Evolutionary conservation across 1,140 invertebrate species (phyloP), one percentile per base, ranked within the genome.

Genomic region (Argopecten irradians): DNA sequence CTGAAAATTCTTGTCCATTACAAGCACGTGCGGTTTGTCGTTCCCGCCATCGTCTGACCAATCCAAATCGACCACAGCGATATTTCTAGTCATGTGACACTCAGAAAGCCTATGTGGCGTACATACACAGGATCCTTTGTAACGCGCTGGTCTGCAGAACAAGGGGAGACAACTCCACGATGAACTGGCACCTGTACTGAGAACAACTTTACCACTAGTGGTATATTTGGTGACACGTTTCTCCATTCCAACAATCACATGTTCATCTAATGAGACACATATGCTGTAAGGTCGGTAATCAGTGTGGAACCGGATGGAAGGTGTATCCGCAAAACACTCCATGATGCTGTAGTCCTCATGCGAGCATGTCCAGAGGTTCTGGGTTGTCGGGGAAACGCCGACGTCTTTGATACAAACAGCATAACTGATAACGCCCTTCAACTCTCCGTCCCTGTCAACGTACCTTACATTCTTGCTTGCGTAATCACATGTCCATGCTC

Each of bases 31-130:
- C 16, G 55, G 55, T 28, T 16, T 71, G 28, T 71, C 55, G 1
- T n/a, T 71, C n/a, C 55, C 55, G 2, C 55, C 55, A 71, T 71
- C 55, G n/a, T 71, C 55, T 28, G 55, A 71, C 55, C 55, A 71
- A 71, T 71, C 55, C 55, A 71, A 71, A 71, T 71, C 55, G 55
- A 71, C 55, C 55, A 71, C 55, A 28, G 55, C 55, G 28, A 71
- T 5, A 11, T 71, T 71, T 71, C 55, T 1, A n/a, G 55, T 71
- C 55, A 71, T 71, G 55, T 71, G 55, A 71, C 55, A 71, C n/a
- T 71, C 55, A 5, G 55, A 71, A 28, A 71, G n/a, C 11, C 55
- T 71, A 16, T 71, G 55, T 0, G 55, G 55, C 13, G 55, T 71
- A 28, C 55, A 71, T 3, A 71, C 55, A 71, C 55, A 71, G 0